Percentiles rank a stretch among this genome's conserved stretches.
Evolutionary conservation across 2,797 vertebrate species (phyloP).

Genomic region (Silurus aristotelis): DNA sequence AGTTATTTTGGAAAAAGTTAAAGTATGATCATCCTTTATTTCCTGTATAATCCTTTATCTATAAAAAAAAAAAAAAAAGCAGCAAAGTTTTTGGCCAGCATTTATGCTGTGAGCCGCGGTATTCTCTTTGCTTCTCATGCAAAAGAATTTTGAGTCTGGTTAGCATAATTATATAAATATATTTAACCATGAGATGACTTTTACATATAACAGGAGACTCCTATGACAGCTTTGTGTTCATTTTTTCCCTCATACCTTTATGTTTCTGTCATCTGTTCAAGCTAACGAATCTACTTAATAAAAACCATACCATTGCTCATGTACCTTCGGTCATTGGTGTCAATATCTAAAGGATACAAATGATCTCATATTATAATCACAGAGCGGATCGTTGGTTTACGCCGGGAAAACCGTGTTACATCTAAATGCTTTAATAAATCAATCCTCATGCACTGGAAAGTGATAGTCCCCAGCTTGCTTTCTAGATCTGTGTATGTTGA

Average conservation of each 20-base stretch:
- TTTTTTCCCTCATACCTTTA: neutral
- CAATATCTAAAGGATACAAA: slow-evolving; percentile 6
- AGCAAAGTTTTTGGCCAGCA: neutral
- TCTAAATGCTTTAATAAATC: slow-evolving; percentile 20
- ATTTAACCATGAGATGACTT: neutral
- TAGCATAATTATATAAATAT: neutral
- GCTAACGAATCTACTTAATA: neutral
- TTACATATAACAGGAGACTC: neutral
- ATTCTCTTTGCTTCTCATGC: neutral
- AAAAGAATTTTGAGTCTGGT: neutral
- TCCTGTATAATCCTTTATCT: no score
- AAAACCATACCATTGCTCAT: neutral
- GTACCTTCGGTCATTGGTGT: neutral
- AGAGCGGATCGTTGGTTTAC: neutral
- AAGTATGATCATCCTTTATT: neutral
- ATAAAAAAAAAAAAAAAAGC: no score
- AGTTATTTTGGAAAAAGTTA: neutral
- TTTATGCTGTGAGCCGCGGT: neutral
- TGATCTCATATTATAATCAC: neutral
- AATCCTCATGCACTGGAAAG: neutral
- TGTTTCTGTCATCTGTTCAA: neutral
- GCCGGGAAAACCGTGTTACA: neutral
- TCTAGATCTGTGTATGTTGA: slow-evolving; percentile 27
- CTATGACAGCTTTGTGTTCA: neutral
- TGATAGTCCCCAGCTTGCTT: slow-evolving; percentile 1